Base-by-base conservation (phyloP, 2,888 invertebrate genomes). In the Halictus ligatus region DNA sequence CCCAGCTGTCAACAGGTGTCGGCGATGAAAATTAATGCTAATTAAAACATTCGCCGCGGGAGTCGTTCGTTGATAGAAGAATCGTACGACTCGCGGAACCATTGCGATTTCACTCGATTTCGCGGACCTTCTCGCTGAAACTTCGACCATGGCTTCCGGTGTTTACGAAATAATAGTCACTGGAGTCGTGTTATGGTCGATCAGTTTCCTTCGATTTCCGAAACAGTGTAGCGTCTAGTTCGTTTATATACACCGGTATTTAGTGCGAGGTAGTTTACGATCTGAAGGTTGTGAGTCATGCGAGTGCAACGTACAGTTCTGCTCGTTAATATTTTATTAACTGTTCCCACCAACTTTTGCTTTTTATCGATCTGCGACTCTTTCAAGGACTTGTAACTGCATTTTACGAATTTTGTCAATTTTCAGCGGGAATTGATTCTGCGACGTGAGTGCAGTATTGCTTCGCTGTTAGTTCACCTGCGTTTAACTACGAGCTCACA, bases 1-100 rank as follows among this genome's bases (percentile, higher is more conserved):
- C 18, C 15, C 40, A 58, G 21, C n/a, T 25, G 10, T 40, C 72
- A 48, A 78, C 81, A 78, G 78, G 54, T 81, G 78, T 73, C n/a
- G 35, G 46, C 21, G 25, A 58, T 35, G 72, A 72, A 60, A 75
- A 64, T 75, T 29, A 75, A 72, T 15, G 18, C 43, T 43, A 50
- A 72, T 75, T 12, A 71, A 35, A 50, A 58, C 18, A 4, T 58
- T 81, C n/a, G 10, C n/a, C 43, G 48, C 50, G 58, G 71, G 72
- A 75, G 60, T 75, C 15, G 69, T 6, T n/a, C 46, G n/a, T 12
- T 18, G 29, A 21, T 71, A 21, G 15, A 83, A 54, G n/a, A 15
- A 58, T n/a, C 58, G 58, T n/a, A 72, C 43, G 18, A n/a, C 15
- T 25, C 15, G 46, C 43, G 40, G 5, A 43, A 58, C 15, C 48